A percentile compares a stretch with the other conserved stretches of the same genome.
These are phyloP conservation scores for Acronicta leporina DNA, from an alignment of 2,888 invertebrate species.

Conservation along the genomic window DNA sequence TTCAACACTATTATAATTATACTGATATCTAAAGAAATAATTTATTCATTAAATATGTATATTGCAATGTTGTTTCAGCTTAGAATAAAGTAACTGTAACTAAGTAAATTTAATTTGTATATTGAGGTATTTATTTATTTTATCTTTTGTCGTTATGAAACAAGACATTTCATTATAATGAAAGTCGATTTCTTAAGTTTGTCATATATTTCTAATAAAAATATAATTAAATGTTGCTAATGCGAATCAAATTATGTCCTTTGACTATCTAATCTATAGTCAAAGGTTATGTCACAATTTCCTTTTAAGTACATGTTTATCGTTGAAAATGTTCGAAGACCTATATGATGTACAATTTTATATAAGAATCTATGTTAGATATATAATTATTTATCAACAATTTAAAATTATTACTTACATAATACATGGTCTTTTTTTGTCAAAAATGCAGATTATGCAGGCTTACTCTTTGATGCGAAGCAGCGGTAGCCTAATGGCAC, in stretches of 20 bases:
- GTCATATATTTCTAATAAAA: slow-evolving; percentile 5
- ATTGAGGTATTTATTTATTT: slow-evolving; percentile 37
- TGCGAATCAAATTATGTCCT: slow-evolving; percentile 19
- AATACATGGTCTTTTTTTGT: slow-evolving; percentile 32
- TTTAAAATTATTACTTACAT: slow-evolving; percentile 8
- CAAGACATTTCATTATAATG: slow-evolving; percentile 8
- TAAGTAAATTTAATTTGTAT: slow-evolving; percentile 29
- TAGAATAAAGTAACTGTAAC: slow-evolving; percentile 22
- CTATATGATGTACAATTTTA: slow-evolving; percentile 14
- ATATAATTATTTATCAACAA: slow-evolving; percentile 21
- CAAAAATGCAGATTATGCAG: slow-evolving; percentile 5
- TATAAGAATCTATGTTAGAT: background rate
- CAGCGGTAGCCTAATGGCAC: too few relatives aligned
- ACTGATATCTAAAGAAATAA: slow-evolving; percentile 27
- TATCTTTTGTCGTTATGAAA: slow-evolving; percentile 11
- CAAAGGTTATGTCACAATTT: slow-evolving; percentile 21
- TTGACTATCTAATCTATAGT: too few relatives aligned
- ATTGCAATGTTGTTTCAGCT: slow-evolving; percentile 37
- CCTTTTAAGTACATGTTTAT: slow-evolving; percentile 20
- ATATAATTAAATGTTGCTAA: slow-evolving; percentile 10
- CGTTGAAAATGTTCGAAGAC: slow-evolving; percentile 25
- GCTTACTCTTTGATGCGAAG: background rate
- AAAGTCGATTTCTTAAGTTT: slow-evolving; percentile 14
- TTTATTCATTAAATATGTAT: slow-evolving; percentile 35
- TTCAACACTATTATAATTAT: slow-evolving; percentile 8